phyloP scores from a whole-genome alignment of 2,888 invertebrate species.

The Maniola hyperantus region DNA sequence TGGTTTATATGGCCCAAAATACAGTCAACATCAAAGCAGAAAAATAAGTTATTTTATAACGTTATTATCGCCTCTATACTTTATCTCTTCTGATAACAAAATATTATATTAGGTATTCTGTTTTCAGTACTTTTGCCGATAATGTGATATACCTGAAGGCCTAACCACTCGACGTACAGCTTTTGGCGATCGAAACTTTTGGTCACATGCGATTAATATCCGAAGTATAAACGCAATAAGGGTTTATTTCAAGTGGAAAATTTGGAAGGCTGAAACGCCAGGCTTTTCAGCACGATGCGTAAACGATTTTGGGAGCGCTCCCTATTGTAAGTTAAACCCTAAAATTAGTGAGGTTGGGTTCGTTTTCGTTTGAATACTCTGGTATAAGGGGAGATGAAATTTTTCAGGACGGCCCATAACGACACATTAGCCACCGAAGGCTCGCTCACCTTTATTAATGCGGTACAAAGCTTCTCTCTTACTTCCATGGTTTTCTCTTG shows the following conservation, averaged over 20 bases:
- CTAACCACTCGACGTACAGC: slow-evolving; percentile 8
- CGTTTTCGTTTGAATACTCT: slow-evolving; percentile 44
- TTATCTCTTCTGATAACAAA: neutral
- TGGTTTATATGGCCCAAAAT: no score
- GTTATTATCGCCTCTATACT: neutral
- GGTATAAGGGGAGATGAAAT: slow-evolving; percentile 63
- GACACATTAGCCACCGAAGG: slow-evolving; percentile 75
- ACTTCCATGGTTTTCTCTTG: slow-evolving; percentile 36
- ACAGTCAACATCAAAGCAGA: no score
- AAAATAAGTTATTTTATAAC: neutral
- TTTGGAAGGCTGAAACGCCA: slow-evolving; percentile 57
- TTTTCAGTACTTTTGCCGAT: slow-evolving; percentile 6
- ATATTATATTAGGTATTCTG: neutral
- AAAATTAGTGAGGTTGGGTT: slow-evolving; percentile 42
- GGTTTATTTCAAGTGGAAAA: slow-evolving; percentile 25
- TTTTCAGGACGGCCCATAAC: slow-evolving; percentile 76
- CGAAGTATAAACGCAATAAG: slow-evolving; percentile 19
- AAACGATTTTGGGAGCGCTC: slow-evolving; percentile 50
- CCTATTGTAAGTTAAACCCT: slow-evolving; percentile 49
- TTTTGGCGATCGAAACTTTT: slow-evolving; percentile 27
- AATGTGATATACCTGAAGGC: slow-evolving; percentile 1
- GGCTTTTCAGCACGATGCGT: slow-evolving; percentile 61
- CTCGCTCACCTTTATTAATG: slow-evolving; percentile 78
- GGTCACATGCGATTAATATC: slow-evolving; percentile 13
- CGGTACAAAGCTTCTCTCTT: slow-evolving; percentile 71